Percentiles rank a stretch among this genome's conserved stretches.
phyloP scores from a whole-genome alignment of 2,797 vertebrate genomes.

The Sitta carolinensis region DNA sequence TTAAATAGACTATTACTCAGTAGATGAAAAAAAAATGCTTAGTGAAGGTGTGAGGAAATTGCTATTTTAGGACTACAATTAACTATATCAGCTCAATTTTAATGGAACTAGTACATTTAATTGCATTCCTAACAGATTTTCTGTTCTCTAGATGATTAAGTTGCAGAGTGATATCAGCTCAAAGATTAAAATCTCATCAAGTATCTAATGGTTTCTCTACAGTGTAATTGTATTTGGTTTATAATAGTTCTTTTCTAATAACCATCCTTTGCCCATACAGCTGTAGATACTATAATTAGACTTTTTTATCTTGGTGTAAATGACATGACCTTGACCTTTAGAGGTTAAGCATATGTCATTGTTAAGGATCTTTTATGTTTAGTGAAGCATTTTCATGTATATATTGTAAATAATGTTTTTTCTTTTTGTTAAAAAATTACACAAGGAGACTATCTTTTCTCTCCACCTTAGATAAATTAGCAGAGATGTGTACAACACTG shows the following conservation, averaged over 20 bases:
- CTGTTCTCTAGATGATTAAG: conserved; percentile 59
- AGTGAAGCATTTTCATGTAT: background rate
- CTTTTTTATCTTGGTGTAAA: background rate
- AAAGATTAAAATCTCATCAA: conserved; percentile 53
- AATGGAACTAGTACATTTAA: conserved; percentile 37
- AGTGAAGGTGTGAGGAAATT: conserved; percentile 30
- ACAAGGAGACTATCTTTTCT: background rate
- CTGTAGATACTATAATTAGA: background rate
- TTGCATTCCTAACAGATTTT: conserved; percentile 31
- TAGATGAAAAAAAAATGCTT: background rate
- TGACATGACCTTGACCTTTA: conserved; percentile 41
- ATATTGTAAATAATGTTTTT: background rate
- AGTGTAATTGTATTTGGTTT: conserved; percentile 44
- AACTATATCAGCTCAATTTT: conserved; percentile 17
- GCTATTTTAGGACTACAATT: conserved; percentile 42
- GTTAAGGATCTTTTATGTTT: background rate
- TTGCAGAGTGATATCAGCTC: conserved; percentile 24
- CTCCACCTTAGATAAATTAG: background rate
- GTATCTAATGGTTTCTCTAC: conserved; percentile 38
- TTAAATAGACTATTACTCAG: conserved; percentile 31
- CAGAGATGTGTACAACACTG: background rate
- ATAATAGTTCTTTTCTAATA: conserved; percentile 36
- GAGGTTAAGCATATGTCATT: background rate
- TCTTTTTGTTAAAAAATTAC: background rate
- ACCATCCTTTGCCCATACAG: background rate